Evolutionary conservation across 2,888 invertebrate species (phyloP), one percentile per base, ranked within the genome.

Genomic region (Patella pellucida): DNA sequence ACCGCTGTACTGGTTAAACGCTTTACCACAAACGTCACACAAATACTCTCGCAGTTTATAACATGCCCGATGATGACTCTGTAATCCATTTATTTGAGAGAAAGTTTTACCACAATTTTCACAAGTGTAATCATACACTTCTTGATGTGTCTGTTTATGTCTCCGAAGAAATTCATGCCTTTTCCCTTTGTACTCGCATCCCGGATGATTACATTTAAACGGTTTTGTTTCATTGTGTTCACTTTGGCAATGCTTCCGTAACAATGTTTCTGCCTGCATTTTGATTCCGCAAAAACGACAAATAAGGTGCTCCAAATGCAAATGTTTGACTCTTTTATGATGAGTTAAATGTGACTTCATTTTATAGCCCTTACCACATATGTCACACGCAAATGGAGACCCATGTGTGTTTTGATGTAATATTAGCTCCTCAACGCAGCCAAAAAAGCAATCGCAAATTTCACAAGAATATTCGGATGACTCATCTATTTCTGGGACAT

Each of bases 11-110:
- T 84, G 82, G 73, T 86, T 86, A 73, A 86, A 86, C 9, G 82
- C 79, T 68, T 81, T 79, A 9, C 85, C 86, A 71, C 86, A 86
- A 52, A 84, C 73, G 52, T 86, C 86, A 70, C 86, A 86, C 41
- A 85, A 78, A 72, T 80, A 85, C n/a, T 79, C 74, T 23, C 83
- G 80, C 70, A 79, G 72, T n/a, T 84, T 79, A 16, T 78, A 78
- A 74, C 86, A 86, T 52, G 85, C 81, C 11, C 79, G 75, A 19
- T 79, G 77, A 72, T 86, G 86, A 23, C 77, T 77, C 56, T 77
- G 76, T 15, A 86, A 76, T 15, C 85, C 83, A 19, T 77, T 78
- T 9, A 80, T 76, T 75, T 84, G 85, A 14, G 83, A 79, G 71
- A 86, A 87, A 27, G 76, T 75, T 74, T 82, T 81, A n/a, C 82